These are phyloP conservation scores for Erpornis zantholeuca DNA, from an alignment of 2,113 vertebrate genomes.

Conservation along the genomic window DNA sequence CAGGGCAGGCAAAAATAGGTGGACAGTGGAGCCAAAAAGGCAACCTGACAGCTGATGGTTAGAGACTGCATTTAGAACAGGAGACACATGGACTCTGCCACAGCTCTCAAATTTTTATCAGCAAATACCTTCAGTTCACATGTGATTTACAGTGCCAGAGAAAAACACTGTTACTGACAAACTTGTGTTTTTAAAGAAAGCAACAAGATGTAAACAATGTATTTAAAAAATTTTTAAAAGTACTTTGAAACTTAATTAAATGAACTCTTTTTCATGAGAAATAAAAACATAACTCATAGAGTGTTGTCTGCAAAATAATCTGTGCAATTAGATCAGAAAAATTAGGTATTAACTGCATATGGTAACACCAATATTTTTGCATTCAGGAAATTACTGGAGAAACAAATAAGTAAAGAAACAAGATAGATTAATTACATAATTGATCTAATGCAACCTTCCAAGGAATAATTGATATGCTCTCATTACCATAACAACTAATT, in stretches of 20 bases:
- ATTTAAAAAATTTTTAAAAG: neutral
- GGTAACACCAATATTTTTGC: neutral
- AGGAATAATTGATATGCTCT: constrained; percentile 6
- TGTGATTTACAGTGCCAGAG: neutral
- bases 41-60: neutral
- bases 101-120: neutral
- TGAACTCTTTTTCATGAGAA: neutral
- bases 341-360: neutral
- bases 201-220: neutral
- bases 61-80: neutral
- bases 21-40: neutral
- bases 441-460: constrained; percentile 6
- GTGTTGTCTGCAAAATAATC: neutral
- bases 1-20: neutral
- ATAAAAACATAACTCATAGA: neutral
- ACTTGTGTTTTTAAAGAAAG: neutral
- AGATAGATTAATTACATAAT: constrained; percentile 32
- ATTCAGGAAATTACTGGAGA: neutral
- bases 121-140: neutral
- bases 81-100: neutral
- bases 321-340: neutral
- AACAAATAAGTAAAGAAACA: constrained; percentile 17
- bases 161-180: neutral
- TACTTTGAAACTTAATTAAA: neutral
- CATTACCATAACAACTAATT: constrained; percentile 20